Evolutionary conservation across 1,140 invertebrate genomes (phyloP).

Genomic region (Anthonomus grandis): DNA sequence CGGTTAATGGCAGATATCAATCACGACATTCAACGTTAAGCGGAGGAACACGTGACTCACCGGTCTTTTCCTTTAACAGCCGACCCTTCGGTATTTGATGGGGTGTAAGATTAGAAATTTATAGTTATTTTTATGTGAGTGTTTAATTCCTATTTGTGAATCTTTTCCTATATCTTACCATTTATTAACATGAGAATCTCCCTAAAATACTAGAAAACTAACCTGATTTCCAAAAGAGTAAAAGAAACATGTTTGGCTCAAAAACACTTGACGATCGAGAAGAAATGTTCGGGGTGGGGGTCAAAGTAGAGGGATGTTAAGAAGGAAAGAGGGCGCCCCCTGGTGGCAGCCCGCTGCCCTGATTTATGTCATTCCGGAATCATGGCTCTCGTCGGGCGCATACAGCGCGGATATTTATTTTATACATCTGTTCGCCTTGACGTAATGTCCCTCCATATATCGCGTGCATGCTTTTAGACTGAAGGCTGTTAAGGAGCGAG

Average conservation of each 20-base stretch:
- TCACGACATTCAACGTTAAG: slow-evolving; percentile 46
- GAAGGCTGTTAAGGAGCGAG: slow-evolving; percentile 50
- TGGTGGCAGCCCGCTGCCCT: slow-evolving; percentile 39
- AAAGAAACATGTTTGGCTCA: slow-evolving; percentile 22
- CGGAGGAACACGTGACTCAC: slow-evolving; percentile 43
- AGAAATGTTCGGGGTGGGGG: background rate
- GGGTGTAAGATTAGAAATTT: slow-evolving; percentile 18
- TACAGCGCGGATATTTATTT: slow-evolving; percentile 52
- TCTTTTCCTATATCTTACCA: too few relatives aligned
- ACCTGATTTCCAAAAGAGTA: too few relatives aligned
- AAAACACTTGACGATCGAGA: slow-evolving; percentile 23
- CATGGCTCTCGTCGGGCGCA: slow-evolving; percentile 50
- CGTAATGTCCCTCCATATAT: slow-evolving; percentile 53
- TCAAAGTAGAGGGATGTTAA: background rate
- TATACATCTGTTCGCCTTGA: slow-evolving; percentile 54
- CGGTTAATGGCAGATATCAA: slow-evolving; percentile 48
- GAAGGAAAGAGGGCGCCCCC: slow-evolving; percentile 22
- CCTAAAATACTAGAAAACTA: too few relatives aligned
- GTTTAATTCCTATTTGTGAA: too few relatives aligned
- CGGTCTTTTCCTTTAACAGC: slow-evolving; percentile 17
- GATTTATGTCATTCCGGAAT: slow-evolving; percentile 53
- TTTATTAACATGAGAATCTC: too few relatives aligned
- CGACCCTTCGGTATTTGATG: slow-evolving; percentile 14
- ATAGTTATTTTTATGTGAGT: too few relatives aligned
- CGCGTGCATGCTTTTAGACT: slow-evolving; percentile 53